Percentiles rank a stretch among this genome's conserved stretches.
phyloP scores from a whole-genome alignment of 2,888 invertebrate species.

The Apamea anceps region DNA sequence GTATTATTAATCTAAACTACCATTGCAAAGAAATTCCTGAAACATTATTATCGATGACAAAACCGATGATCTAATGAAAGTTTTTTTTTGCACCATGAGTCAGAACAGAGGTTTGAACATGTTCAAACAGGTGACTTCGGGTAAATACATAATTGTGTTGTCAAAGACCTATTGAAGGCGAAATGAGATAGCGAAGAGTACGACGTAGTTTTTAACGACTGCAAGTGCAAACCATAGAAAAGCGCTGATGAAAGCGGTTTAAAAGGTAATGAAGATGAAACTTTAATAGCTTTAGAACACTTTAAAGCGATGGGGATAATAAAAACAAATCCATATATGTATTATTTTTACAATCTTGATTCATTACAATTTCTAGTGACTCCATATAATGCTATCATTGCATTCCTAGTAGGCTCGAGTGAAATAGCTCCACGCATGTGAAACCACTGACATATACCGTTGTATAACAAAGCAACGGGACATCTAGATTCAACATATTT shows the following conservation, averaged over 20 bases:
- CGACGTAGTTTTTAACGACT: constrained; percentile 44
- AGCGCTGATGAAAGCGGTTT: neutral
- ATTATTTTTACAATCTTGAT: neutral
- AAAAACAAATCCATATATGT: neutral
- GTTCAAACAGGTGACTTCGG: constrained; percentile 48
- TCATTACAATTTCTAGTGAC: neutral
- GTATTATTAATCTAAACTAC: neutral
- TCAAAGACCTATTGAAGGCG: constrained; percentile 2
- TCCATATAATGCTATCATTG: constrained; percentile 8
- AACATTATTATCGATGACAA: constrained; percentile 46
- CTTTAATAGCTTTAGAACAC: neutral
- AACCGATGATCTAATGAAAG: constrained; percentile 60
- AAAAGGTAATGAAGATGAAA: constrained; percentile 13
- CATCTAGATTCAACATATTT: constrained; percentile 15
- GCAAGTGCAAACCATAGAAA: neutral
- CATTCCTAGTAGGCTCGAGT: neutral
- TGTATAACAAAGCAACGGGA: constrained; percentile 29
- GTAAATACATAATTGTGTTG: constrained; percentile 23
- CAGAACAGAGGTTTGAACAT: constrained; percentile 44
- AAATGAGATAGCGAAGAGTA: constrained; percentile 28
- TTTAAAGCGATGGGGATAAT: neutral
- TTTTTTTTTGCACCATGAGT: constrained; percentile 48
- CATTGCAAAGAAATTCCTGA: neutral
- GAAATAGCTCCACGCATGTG: constrained; percentile 25
- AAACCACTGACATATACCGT: constrained; percentile 9